Percentiles rank a stretch among this genome's conserved stretches.
Evolutionary conservation across 2,888 invertebrate species (phyloP).

Genomic region (Ptychoptera contaminata): DNA sequence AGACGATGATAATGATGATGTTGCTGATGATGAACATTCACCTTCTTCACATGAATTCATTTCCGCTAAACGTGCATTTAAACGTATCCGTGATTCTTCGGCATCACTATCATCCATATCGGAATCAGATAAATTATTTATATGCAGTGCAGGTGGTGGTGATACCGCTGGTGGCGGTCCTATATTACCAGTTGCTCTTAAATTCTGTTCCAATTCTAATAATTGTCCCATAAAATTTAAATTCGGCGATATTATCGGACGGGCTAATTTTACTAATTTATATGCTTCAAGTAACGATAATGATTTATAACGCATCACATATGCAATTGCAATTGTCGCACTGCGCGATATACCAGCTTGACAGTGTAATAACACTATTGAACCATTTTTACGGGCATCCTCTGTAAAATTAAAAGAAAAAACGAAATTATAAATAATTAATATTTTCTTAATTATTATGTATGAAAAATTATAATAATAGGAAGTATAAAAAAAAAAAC

Average conservation of each 20-base stretch:
- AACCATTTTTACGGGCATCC: constrained; percentile 31
- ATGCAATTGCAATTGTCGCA: constrained; percentile 88
- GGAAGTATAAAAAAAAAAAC: too few species aligned
- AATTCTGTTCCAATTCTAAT: constrained; percentile 61
- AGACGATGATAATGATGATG: constrained; percentile 6
- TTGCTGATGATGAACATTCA: constrained; percentile 6
- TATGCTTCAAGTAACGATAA: constrained; percentile 76
- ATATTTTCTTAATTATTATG: too few species aligned
- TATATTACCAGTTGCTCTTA: constrained; percentile 32
- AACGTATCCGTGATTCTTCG: constrained; percentile 1
- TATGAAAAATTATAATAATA: too few species aligned
- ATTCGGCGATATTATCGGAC: constrained; percentile 88
- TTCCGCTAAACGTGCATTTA: constrained; percentile 9
- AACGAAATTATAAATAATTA: constrained; percentile 1
- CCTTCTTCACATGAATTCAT: constrained; percentile 7
- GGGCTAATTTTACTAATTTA: constrained; percentile 65
- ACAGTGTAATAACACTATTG: constrained; percentile 72
- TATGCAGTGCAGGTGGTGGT: constrained; percentile 8
- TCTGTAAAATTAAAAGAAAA: constrained; percentile 21
- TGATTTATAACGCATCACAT: constrained; percentile 77
- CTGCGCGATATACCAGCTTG: constrained; percentile 91
- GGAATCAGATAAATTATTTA: constrained; percentile 10
- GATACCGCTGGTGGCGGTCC: constrained; percentile 16
- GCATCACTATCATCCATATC: constrained; percentile 16
- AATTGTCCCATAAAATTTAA: constrained; percentile 88